Percentiles rank a stretch among this genome's conserved stretches.
Evolutionary conservation across 2,113 vertebrate genomes (phyloP).

Genomic region (Dinomys branickii): DNA sequence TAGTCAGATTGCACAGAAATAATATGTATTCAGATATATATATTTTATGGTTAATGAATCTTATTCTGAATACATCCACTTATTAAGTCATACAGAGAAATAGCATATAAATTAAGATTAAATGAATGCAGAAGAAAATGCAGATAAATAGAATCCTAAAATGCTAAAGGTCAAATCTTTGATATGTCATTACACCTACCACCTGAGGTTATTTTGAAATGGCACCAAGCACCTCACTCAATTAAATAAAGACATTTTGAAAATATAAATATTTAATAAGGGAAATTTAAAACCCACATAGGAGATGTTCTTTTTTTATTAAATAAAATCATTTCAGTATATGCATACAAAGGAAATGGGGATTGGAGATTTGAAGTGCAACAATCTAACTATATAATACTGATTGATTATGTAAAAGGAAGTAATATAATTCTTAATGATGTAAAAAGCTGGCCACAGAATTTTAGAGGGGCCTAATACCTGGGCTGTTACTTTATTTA

Average conservation of each 20-base stretch:
- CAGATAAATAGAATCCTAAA: constrained; percentile 84
- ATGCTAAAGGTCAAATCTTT: constrained; percentile 86
- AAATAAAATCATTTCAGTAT: constrained; percentile 82
- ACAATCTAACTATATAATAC: constrained; percentile 69
- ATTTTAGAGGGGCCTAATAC: background rate
- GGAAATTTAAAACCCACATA: constrained; percentile 83
- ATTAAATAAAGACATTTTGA: constrained; percentile 87
- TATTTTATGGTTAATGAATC: constrained; percentile 78
- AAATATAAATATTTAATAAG: constrained; percentile 88
- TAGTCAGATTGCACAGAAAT: constrained; percentile 27
- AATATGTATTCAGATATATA: constrained; percentile 49
- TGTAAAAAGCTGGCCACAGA: constrained; percentile 53
- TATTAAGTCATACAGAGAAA: constrained; percentile 70
- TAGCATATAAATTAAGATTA: constrained; percentile 82
- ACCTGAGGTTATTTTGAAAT: constrained; percentile 84
- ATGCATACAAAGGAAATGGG: constrained; percentile 83
- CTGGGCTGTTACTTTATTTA: background rate
- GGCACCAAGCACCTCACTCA: constrained; percentile 83
- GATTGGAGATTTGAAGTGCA: constrained; percentile 70
- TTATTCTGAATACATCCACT: constrained; percentile 71
- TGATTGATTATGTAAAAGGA: constrained; percentile 78
- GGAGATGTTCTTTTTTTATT: constrained; percentile 82
- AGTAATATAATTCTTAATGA: constrained; percentile 79
- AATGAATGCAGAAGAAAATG: constrained; percentile 83
- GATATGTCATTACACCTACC: constrained; percentile 82